Conservation (phyloP, 2,797 vertebrate genomes). For the Natrix natrix region DNA sequence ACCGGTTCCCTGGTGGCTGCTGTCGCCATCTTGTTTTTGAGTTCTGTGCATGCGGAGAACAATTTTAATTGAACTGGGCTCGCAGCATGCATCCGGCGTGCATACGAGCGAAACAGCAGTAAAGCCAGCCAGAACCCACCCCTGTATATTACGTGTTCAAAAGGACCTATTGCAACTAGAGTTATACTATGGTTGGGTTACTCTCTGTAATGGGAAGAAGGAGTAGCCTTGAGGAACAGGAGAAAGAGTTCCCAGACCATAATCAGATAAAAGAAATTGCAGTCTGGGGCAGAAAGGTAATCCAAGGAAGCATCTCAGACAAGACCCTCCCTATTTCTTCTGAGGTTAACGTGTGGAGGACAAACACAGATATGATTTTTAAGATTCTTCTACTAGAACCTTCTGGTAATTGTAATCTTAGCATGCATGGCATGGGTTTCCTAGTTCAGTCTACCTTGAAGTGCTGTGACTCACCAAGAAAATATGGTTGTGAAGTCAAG, state of each 20-base stretch:
- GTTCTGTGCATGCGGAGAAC: no score
- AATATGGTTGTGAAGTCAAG: slow-evolving; percentile 27
- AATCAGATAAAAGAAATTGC: not conserved
- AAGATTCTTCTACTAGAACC: not conserved
- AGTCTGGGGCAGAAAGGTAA: not conserved
- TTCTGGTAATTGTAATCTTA: not conserved
- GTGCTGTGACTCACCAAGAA: not conserved
- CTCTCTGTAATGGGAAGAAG: not conserved
- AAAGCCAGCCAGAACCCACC: no score
- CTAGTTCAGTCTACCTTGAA: not conserved
- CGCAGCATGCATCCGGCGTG: no score
- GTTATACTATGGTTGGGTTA: not conserved
- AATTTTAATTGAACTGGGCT: no score
- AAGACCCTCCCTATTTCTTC: not conserved
- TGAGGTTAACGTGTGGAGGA: not conserved
- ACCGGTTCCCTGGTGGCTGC: no score
- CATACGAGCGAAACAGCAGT: no score
- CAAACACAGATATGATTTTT: not conserved
- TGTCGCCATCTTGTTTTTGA: no score
- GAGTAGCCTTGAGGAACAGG: not conserved
- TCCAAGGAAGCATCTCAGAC: not conserved
- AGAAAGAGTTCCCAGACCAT: not conserved
- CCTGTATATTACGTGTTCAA: not conserved
- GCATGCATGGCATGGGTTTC: not conserved
- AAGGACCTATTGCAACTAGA: slow-evolving; percentile 13